These are phyloP conservation scores for Edolisoma coerulescens DNA, from an alignment of 2,113 vertebrate genomes.

Conservation along the genomic window DNA sequence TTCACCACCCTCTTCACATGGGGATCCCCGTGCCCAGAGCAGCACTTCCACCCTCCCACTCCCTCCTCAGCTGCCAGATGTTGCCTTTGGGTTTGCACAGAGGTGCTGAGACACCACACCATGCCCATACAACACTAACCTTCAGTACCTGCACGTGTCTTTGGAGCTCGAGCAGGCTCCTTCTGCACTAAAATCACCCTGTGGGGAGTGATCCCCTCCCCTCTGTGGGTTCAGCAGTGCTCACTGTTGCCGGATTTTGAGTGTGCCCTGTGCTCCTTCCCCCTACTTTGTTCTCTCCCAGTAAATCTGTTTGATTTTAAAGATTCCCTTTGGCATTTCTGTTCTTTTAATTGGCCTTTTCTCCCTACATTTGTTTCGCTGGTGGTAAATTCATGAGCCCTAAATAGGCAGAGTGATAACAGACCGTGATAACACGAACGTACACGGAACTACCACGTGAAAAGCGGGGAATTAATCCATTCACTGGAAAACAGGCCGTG, in stretches of 20 bases:
- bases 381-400: neutral
- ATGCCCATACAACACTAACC: rapidly evolving
- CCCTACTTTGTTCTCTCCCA: neutral
- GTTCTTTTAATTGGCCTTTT: neutral
- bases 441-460: neutral
- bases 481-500: neutral
- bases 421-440: rapidly evolving
- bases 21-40: neutral
- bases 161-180: neutral
- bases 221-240: neutral
- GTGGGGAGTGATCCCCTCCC: neutral
- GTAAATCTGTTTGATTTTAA: neutral
- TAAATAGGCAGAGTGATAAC: neutral
- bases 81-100: neutral
- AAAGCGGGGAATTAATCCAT: neutral
- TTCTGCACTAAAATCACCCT: rapidly evolving
- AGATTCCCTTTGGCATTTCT: neutral
- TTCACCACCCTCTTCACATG: neutral
- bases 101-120: rapidly evolving
- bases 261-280: neutral
- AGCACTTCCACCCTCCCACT: neutral
- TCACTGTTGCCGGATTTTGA: rapidly evolving
- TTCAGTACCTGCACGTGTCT: rapidly evolving
- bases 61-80: neutral
- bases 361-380: rapidly evolving